Evolutionary conservation across 2,797 vertebrate genomes (phyloP).

Genomic region (Oreochromis mossambicus): DNA sequence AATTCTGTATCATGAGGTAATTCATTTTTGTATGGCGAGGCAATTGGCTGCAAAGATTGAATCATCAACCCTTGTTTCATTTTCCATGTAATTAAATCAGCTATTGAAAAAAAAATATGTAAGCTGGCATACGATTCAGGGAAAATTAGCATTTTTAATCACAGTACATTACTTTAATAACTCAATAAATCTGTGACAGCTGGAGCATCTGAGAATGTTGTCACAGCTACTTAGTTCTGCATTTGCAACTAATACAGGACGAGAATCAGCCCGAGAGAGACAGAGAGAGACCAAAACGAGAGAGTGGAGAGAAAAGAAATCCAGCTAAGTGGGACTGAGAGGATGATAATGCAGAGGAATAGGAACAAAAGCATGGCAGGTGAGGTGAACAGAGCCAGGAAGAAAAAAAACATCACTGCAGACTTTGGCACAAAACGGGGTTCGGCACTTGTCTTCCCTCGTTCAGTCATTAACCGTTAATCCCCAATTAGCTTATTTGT

Average conservation of each 20-base stretch:
- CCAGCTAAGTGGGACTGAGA: constrained; percentile 15
- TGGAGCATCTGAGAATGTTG: constrained; percentile 71
- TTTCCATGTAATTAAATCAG: constrained; percentile 80
- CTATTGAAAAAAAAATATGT: constrained; percentile 62
- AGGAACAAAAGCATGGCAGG: constrained; percentile 44
- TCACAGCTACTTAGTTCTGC: constrained; percentile 71
- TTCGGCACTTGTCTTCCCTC: constrained; percentile 48
- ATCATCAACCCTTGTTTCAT: constrained; percentile 74
- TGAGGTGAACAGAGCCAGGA: constrained; percentile 24
- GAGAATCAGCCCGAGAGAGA: constrained; percentile 51
- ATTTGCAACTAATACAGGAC: constrained; percentile 61
- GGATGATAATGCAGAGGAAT: constrained; percentile 11
- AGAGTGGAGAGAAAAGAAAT: constrained; percentile 13
- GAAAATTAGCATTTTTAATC: constrained; percentile 82
- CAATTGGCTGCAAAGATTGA: constrained; percentile 70
- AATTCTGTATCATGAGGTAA: constrained; percentile 59
- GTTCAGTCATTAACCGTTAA: constrained; percentile 65
- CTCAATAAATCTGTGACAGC: constrained; percentile 75
- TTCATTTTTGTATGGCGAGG: constrained; percentile 59
- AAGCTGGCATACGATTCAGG: constrained; percentile 70
- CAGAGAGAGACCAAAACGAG: constrained; percentile 7
- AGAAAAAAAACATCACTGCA: constrained; percentile 14
- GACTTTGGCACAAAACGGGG: constrained; percentile 34
- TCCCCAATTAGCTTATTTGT: constrained; percentile 69
- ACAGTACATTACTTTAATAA: constrained; percentile 81